These are phyloP conservation scores for Rhadina sibilatrix DNA, from an alignment of 2,113 vertebrate genomes.

Conservation along the genomic window DNA sequence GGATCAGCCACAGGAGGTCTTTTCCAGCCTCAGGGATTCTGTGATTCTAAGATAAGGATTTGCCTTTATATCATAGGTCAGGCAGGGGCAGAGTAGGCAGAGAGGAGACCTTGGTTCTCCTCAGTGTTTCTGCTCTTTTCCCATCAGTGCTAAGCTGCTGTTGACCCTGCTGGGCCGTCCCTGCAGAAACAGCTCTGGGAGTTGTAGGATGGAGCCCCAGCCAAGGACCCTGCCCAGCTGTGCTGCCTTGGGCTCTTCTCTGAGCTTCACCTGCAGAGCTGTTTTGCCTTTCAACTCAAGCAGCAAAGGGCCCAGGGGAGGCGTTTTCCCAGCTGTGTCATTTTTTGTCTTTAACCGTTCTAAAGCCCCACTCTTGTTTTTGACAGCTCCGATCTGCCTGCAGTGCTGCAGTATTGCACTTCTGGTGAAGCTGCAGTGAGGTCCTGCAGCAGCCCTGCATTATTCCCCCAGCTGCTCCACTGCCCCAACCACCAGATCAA, in stretches of 20 bases:
- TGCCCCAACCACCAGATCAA: not conserved
- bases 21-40: not conserved
- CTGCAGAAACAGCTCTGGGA: not conserved
- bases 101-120: not conserved
- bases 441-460: not conserved
- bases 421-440: not conserved
- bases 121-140: not conserved
- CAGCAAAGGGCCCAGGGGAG: not conserved
- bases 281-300: not conserved
- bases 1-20: fast-evolving
- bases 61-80: not conserved
- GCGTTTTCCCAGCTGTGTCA: not conserved
- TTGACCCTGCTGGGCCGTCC: not conserved
- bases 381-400: not conserved
- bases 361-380: not conserved
- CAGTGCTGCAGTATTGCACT: not conserved
- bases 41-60: not conserved
- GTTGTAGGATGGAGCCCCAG: not conserved
- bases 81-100: not conserved
- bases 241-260: not conserved
- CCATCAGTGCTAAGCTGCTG: fast-evolving
- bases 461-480: not conserved
- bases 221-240: fast-evolving
- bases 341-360: fast-evolving
- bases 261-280: not conserved